Evolutionary conservation across 2,113 vertebrate genomes (phyloP).

Genomic region (Pleuronectes platessa): DNA sequence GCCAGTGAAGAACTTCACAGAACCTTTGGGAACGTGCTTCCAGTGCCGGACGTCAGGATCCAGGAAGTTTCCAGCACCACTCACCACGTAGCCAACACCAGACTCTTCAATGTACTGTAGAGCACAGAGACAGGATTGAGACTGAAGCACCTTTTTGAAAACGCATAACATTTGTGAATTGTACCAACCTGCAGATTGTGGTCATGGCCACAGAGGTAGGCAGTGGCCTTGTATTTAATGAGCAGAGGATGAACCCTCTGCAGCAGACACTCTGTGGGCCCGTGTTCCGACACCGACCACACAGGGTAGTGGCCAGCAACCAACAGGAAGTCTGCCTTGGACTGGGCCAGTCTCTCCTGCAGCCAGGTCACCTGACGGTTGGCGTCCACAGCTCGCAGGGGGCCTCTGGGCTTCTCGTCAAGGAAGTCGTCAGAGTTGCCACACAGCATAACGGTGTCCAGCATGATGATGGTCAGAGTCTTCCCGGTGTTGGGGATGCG

Average conservation of each 20-base stretch:
- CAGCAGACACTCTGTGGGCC: constrained; percentile 89
- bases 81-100: constrained; percentile 88
- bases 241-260: constrained; percentile 84
- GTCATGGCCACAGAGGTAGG: constrained; percentile 92
- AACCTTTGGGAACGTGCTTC: constrained; percentile 82
- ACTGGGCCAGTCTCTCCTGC: constrained; percentile 81
- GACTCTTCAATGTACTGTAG: constrained; percentile 86
- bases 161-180: neutral
- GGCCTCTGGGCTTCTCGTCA: constrained; percentile 77
- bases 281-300: constrained; percentile 92
- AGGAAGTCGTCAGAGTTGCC: constrained; percentile 87
- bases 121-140: neutral
- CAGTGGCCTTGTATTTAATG: constrained; percentile 83
- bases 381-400: constrained; percentile 65
- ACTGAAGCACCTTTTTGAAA: neutral
- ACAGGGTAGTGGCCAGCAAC: constrained; percentile 93
- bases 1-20: constrained; percentile 89
- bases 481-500: constrained; percentile 82
- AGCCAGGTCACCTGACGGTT: constrained; percentile 88
- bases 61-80: constrained; percentile 93
- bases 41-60: constrained; percentile 84
- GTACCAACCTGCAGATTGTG: constrained; percentile 90
- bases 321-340: constrained; percentile 87
- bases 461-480: constrained; percentile 87
- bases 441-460: constrained; percentile 90